Evolutionary conservation across 2,888 invertebrate genomes (phyloP).

Genomic region (Arge pagana): DNA sequence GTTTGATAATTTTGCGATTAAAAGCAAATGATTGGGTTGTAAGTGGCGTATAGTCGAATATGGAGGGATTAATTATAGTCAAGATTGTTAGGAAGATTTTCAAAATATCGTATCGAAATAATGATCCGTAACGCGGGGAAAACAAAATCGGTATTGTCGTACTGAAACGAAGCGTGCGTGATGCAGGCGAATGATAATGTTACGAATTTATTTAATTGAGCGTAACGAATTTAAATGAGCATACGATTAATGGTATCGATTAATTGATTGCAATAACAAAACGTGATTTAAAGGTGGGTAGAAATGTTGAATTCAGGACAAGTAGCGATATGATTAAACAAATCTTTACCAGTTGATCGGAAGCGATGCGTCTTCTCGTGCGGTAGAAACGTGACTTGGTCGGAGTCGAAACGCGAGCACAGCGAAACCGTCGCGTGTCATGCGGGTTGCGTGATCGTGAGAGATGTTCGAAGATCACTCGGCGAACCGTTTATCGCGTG

Average conservation of each 20-base stretch:
- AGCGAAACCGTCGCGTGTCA: background rate
- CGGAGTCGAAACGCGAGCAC: constrained; percentile 15
- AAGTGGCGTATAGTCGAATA: too few relatives aligned
- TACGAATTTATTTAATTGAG: too few relatives aligned
- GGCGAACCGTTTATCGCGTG: constrained; percentile 8
- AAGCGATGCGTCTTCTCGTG: constrained; percentile 40
- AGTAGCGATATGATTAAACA: background rate
- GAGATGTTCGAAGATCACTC: constrained; percentile 13
- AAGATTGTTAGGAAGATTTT: too few relatives aligned
- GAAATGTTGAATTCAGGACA: background rate
- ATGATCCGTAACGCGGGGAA: too few relatives aligned
- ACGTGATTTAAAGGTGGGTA: background rate
- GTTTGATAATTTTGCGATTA: too few relatives aligned
- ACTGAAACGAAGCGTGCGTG: too few relatives aligned
- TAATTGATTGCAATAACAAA: too few relatives aligned
- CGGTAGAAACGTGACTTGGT: constrained; percentile 41
- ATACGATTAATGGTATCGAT: background rate
- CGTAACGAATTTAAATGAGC: background rate
- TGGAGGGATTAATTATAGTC: too few relatives aligned
- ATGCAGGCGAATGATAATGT: too few relatives aligned
- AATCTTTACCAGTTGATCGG: constrained; percentile 8
- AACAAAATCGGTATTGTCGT: too few relatives aligned
- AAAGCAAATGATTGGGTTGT: too few relatives aligned
- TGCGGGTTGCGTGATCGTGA: constrained; percentile 8
- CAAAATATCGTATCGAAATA: too few relatives aligned